Evolutionary conservation across 1,140 invertebrate species (phyloP).

Genomic region (Gerris buenoi): DNA sequence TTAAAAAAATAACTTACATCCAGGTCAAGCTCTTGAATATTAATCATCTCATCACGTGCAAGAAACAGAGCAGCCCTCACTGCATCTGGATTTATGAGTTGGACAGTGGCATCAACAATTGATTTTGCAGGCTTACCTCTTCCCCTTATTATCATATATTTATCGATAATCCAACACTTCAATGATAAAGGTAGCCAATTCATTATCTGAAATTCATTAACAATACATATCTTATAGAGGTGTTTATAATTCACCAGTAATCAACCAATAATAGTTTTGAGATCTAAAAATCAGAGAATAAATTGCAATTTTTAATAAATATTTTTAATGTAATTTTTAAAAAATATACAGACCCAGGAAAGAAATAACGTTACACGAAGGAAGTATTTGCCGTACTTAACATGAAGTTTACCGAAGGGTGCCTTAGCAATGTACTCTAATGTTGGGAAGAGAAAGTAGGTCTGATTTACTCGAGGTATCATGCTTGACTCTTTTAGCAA

Average conservation of each 20-base stretch:
- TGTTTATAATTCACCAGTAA: too few species aligned
- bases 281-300: too few species aligned
- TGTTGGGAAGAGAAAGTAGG: conserved; percentile 66
- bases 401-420: conserved; percentile 47
- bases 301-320: too few species aligned
- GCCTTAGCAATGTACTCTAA: conserved; percentile 59
- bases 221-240: too few species aligned
- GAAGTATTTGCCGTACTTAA: conserved; percentile 25
- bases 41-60: conserved; percentile 45
- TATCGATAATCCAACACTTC: too few species aligned
- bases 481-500: conserved; percentile 42
- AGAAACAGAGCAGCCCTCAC: conserved; percentile 40
- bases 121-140: not conserved
- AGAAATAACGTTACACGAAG: conserved; percentile 38
- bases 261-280: too few species aligned
- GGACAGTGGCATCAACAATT: not conserved
- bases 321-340: too few species aligned
- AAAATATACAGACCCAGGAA: conserved; percentile 27
- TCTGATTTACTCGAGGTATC: conserved; percentile 30
- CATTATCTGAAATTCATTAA: too few species aligned
- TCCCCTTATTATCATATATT: too few species aligned
- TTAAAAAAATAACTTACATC: conserved; percentile 24
- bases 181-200: too few species aligned
- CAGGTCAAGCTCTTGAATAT: conserved; percentile 41
- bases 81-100: conserved; percentile 27